Base-by-base conservation (phyloP, 2,113 vertebrate species). In the Aplodontia rufa region DNA sequence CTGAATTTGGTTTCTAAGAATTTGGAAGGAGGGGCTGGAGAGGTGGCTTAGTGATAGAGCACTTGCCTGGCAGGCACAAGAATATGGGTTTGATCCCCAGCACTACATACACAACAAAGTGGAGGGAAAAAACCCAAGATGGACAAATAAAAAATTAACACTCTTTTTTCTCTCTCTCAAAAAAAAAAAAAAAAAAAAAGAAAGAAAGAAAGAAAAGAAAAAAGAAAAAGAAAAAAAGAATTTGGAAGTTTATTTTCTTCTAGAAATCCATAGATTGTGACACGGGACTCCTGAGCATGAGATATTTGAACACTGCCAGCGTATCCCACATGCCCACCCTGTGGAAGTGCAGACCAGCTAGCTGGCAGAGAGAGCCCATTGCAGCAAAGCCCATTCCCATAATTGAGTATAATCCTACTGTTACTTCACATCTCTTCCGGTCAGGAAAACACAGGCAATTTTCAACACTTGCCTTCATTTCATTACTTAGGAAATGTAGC, bases 361-460 rank as follows among this genome's bases (percentile, higher is more conserved):
- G 62, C 68, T 4, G 3, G 32, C 24, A 24, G 2, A 5, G n/a
- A 12, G 35, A 64, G 90, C 45, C 91, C 83, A 24, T n/a, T 6
- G 6, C 4, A 1, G 40, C 51, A 55, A 60, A 93, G 49, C 47
- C 74, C 42, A 13, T 79, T 62, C 92, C 14, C 68, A 37, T 88
- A 49, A 68, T 22, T 74, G 89, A 93, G 91, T 62, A 81, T 30
- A 85, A 91, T 49, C 60, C 45, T 49, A 32, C 68, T 20, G 79
- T 51, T 80, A 66, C 83, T 90, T 91, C 17, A 8, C 24, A 19
- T 89, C 51, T 93, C 71, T 94, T 87, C 90, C 0, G 3, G 55
- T 87, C 79, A 93, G 90, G 71, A 93, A 96, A 90, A 95, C 64
- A 60, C 64, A 96, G 75, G 89, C 32, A 75, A 68, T 97, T 98